Base-by-base conservation (phyloP, 2,797 vertebrate genomes). In the Tragopan temminckii region DNA sequence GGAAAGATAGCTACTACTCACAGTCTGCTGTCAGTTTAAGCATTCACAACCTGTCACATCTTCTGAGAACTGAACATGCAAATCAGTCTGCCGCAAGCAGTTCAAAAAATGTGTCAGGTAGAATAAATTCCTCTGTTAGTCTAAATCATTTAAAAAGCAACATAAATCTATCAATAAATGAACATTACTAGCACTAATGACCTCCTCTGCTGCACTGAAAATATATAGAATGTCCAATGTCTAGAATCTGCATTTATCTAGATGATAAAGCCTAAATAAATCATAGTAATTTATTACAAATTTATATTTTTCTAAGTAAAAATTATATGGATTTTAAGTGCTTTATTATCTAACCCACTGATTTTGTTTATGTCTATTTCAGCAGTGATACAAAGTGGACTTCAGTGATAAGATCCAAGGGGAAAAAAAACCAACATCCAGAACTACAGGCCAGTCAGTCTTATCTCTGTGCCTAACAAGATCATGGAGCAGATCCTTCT, bases 41-140 rank as follows among this genome's bases (percentile, higher is more conserved):
- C 64, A 76, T 96, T 96, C 89, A 74, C 89, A 89, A 52, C 35
- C 62, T 93, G 91, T 87, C 90, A 88, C 40, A 53, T 84, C 71
- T 80, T 84, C 45, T 79, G 52, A 93, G 62, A 93, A 67, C 18
- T n/a, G 61, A 83, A 80, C 24, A 90, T 94, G 85, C 36, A 96
- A 89, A 84, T 84, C 64, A 89, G 46, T 53, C 42, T 85, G 43
- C 62, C 64, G 88, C 64, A 27, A 80, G 53, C 35, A 68, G 45
- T 67, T 85, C 62, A 80, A 80, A 94, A 67, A 90, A n/a, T 38
- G 5, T 80, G 16, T 14, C 58, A 90, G 68, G 74, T 94, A 24
- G 38, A 85, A 75, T 67, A 11, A 19, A 62, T 70, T 82, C 33
- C 29, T 88, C 80, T 72, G 40, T 43, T 59, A 63, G 18, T 33